A percentile compares a stretch with the other conserved stretches of the same genome.
Conservation (phyloP, 2,888 invertebrate species). For the Trichogramma dendrolimi region DNA sequence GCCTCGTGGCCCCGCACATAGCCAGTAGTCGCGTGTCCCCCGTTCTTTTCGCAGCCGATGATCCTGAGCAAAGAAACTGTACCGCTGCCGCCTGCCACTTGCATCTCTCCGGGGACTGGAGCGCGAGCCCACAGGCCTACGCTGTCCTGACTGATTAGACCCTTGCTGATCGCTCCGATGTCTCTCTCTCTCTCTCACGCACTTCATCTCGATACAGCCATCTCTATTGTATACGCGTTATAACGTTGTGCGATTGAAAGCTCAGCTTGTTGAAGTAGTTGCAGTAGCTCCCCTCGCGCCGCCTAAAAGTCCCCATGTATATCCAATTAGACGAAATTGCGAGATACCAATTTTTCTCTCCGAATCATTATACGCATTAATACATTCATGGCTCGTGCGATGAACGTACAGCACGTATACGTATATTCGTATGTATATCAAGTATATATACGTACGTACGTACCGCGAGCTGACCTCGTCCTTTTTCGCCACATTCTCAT, state of each 20-base stretch:
- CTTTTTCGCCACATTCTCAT: conserved; percentile 12
- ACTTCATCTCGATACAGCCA: neutral
- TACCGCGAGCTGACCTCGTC: conserved; percentile 21
- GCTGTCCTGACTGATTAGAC: conserved; percentile 22
- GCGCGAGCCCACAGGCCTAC: conserved; percentile 23
- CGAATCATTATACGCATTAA: too few species aligned
- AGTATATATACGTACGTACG: conserved; percentile 20
- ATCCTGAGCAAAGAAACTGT: neutral
- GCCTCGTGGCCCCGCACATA: neutral
- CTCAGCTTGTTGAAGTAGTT: too few species aligned
- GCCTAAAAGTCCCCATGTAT: too few species aligned
- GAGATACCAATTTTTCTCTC: too few species aligned
- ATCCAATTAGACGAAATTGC: too few species aligned
- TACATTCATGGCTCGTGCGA: too few species aligned
- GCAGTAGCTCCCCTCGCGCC: too few species aligned
- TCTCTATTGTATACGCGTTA: too few species aligned
- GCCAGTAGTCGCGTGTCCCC: neutral
- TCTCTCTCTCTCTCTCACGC: conserved; percentile 11
- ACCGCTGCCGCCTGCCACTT: conserved; percentile 16
- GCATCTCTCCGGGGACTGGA: conserved; percentile 16
- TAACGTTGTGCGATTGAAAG: too few species aligned
- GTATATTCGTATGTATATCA: conserved; percentile 13
- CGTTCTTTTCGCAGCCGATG: conserved; percentile 19
- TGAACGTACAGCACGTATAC: too few species aligned
- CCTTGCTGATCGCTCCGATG: conserved; percentile 9